Conservation (phyloP, 2,113 vertebrate genomes). For the Delphinapterus leucas region DNA sequence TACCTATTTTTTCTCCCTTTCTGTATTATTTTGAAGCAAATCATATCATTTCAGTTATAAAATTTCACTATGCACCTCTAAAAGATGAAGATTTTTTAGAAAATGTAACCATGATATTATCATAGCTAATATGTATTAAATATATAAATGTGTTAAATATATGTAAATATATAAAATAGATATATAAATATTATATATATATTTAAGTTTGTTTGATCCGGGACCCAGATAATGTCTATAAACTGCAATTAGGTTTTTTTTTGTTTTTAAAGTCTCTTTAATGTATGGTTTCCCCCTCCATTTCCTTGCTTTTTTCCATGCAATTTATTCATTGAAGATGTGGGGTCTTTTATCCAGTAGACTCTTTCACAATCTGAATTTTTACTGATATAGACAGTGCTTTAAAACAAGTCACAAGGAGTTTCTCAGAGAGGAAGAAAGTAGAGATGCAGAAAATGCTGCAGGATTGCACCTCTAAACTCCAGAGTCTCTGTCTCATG, state of each 20-base stretch:
- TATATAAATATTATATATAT: background rate
- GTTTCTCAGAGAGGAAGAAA: background rate
- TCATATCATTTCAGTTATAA: background rate
- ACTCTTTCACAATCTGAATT: background rate
- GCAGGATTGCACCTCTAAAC: background rate
- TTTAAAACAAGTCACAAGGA: slow-evolving; percentile 26
- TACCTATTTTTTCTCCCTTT: background rate
- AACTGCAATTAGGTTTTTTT: background rate
- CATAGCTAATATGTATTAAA: background rate
- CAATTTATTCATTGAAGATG: background rate
- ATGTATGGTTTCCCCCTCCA: background rate
- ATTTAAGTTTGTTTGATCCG: background rate
- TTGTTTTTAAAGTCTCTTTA: background rate
- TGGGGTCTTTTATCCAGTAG: background rate
- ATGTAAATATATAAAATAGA: background rate
- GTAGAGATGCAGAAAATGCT: background rate
- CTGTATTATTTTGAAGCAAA: slow-evolving; percentile 25
- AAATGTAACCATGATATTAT: background rate
- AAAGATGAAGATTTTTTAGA: background rate
- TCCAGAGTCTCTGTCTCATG: background rate
- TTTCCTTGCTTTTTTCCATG: background rate
- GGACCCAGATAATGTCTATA: background rate
- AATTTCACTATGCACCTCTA: background rate
- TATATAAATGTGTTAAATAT: background rate
- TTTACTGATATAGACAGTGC: background rate